Evolutionary conservation across 2,113 vertebrate species (phyloP), one percentile per base, ranked within the genome.

Genomic region (Microcebus jonahi): DNA sequence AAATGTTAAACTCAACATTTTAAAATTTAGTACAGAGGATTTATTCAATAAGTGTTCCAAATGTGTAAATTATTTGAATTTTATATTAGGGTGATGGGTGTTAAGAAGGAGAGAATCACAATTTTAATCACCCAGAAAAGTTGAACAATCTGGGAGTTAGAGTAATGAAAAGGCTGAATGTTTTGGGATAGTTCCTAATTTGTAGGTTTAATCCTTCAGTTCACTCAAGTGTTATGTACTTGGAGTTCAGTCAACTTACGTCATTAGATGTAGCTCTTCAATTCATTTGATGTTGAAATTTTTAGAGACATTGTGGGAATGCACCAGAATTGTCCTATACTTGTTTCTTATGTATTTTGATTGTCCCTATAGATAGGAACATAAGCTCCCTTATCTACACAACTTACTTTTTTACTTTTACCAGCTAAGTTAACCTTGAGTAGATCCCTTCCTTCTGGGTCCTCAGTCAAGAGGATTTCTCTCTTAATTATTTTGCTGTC

Each of bases 1-100:
- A 95, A 82, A 25, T 93, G 34, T 50, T 95, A 61, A 80, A 71
- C 42, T 75, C 23, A 70, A 29, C 59, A 59, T 88, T 95, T 55
- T 71, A 42, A 95, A 94, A 83, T 79, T 68, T 67, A 91, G 42
- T 77, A 79, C 27, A 21, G 14, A 89, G 29, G 7, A 45, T 4
- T 65, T 80, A 50, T 83, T n/a, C 39, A 65, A 3, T 80, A 77
- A 81, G 5, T 77, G 50, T 91, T 31, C 25, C 70, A 67, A 68
- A 79, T 42, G 4, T 23, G n/a, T 39, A 88, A 75, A 91, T 48
- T 87, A 53, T 83, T 95, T 95, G 12, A 73, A 39, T 61, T 88
- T 75, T 70, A 31, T 36, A 34, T 96, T 88, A 88, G 20, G 7
- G 31, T 7, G 50, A 48, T 67, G 27, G 34, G 36, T 63, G 5